Evolutionary conservation across 2,113 vertebrate species (phyloP).

Genomic region (Sarotherodon lohbergeri): DNA sequence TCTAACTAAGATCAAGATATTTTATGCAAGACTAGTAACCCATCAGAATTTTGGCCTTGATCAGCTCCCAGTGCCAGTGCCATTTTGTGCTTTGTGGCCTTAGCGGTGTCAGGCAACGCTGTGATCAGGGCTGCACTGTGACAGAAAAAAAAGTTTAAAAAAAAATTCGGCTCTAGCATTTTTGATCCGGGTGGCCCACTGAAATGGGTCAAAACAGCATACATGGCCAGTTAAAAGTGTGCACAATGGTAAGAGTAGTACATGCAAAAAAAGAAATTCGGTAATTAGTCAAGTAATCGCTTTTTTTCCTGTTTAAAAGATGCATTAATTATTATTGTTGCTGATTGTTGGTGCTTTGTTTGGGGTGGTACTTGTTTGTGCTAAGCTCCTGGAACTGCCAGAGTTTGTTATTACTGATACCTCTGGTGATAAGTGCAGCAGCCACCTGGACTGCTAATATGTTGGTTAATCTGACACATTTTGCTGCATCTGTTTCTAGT

Average conservation of each 20-base stretch:
- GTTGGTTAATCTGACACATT: background rate
- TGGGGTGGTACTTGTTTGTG: background rate
- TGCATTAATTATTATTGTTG: background rate
- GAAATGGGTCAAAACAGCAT: background rate
- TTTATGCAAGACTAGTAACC: background rate
- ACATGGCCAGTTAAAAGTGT: background rate
- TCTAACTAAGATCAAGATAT: background rate
- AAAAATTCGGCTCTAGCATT: background rate
- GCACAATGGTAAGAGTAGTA: background rate
- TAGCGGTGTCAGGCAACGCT: background rate
- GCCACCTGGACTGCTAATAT: background rate
- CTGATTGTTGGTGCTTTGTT: background rate
- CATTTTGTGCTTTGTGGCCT: background rate
- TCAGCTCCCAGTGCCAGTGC: background rate
- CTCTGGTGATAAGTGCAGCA: background rate
- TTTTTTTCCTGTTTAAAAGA: background rate
- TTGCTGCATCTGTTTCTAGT: background rate
- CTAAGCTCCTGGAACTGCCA: background rate
- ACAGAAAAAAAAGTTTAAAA: rapidly evolving
- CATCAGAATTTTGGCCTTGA: background rate
- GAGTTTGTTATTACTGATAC: background rate
- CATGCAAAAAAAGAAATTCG: background rate
- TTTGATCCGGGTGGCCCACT: background rate
- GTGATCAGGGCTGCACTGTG: background rate
- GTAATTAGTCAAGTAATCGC: background rate